phyloP scores from a whole-genome alignment of 2,113 vertebrate species.

The Ictalurus punctatus region DNA sequence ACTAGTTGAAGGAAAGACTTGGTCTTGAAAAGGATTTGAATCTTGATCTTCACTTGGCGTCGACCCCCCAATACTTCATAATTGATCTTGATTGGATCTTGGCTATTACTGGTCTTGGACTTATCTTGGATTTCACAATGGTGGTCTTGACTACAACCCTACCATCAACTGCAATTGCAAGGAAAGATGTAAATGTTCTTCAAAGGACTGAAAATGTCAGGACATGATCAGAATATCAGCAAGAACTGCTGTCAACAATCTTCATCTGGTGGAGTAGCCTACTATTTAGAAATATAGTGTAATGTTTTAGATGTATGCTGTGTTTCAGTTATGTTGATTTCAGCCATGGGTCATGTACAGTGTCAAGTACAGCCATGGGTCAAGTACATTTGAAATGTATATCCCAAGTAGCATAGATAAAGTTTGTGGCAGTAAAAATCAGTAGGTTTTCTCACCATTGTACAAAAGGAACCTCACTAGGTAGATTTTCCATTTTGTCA shows the following conservation, averaged over 20 bases:
- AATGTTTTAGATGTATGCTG: no score
- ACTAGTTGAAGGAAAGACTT: not conserved
- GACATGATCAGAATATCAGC: not conserved
- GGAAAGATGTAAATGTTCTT: not conserved
- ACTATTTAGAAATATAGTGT: no score
- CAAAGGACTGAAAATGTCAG: not conserved
- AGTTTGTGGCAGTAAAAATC: not conserved
- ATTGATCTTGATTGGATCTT: not conserved
- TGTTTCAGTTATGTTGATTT: no score
- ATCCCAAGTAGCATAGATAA: not conserved
- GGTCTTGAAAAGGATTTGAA: not conserved
- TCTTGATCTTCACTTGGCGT: not conserved
- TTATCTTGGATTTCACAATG: not conserved
- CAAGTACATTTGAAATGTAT: not conserved
- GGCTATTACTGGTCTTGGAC: not conserved
- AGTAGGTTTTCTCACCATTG: no score
- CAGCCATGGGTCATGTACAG: not conserved
- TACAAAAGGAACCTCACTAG: not conserved
- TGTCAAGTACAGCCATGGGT: no score
- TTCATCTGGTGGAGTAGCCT: not conserved
- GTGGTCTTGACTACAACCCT: not conserved
- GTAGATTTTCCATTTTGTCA: not conserved
- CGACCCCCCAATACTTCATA: not conserved
- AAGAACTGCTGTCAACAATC: not conserved
- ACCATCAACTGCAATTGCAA: no score